A percentile compares a stretch with the other conserved stretches of the same genome.
These are phyloP conservation scores for Ctenochaetus hawaiiensis DNA, from an alignment of 2,797 vertebrate species.

Conservation along the genomic window DNA sequence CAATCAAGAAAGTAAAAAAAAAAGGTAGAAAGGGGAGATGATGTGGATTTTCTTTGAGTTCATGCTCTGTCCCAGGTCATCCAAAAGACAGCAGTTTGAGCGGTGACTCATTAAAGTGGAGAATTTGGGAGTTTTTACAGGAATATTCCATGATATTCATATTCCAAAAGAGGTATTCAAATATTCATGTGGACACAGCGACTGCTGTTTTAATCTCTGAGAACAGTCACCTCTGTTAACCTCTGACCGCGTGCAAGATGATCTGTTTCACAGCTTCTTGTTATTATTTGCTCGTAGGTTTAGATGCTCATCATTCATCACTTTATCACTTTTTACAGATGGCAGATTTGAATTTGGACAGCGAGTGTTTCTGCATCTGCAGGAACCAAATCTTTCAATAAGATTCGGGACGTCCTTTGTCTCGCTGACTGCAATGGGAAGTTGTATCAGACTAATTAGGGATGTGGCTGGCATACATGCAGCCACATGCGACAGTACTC, in stretches of 20 bases:
- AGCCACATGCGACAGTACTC: slow-evolving; percentile 42
- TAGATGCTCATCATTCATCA: slow-evolving; percentile 25
- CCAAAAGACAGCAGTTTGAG: slow-evolving; percentile 51
- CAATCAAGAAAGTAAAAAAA: slow-evolving; percentile 42
- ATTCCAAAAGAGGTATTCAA: slow-evolving; percentile 30
- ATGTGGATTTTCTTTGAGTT: slow-evolving; percentile 55
- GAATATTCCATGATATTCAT: slow-evolving; percentile 46
- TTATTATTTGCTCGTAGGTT: slow-evolving; percentile 18
- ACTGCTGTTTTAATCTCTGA: slow-evolving; percentile 10
- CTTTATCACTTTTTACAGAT: slow-evolving; percentile 46
- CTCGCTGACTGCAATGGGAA: slow-evolving; percentile 68
- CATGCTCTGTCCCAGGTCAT: slow-evolving; percentile 46
- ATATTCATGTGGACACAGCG: slow-evolving; percentile 20
- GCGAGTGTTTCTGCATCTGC: slow-evolving; percentile 28
- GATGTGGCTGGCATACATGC: slow-evolving; percentile 68
- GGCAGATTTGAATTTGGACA: slow-evolving; percentile 49
- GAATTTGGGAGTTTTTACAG: slow-evolving; percentile 31
- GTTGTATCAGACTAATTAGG: slow-evolving; percentile 77
- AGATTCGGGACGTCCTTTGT: slow-evolving; percentile 68
- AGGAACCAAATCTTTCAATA: slow-evolving; percentile 50
- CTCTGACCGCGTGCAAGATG: neutral
- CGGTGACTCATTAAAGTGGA: slow-evolving; percentile 45
- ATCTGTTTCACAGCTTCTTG: slow-evolving; percentile 14
- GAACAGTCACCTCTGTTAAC: slow-evolving; percentile 13
- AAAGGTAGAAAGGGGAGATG: neutral